These are phyloP conservation scores for Phrynocephalus vlangalii DNA, from an alignment of 2,797 vertebrate genomes.

Conservation along the genomic window DNA sequence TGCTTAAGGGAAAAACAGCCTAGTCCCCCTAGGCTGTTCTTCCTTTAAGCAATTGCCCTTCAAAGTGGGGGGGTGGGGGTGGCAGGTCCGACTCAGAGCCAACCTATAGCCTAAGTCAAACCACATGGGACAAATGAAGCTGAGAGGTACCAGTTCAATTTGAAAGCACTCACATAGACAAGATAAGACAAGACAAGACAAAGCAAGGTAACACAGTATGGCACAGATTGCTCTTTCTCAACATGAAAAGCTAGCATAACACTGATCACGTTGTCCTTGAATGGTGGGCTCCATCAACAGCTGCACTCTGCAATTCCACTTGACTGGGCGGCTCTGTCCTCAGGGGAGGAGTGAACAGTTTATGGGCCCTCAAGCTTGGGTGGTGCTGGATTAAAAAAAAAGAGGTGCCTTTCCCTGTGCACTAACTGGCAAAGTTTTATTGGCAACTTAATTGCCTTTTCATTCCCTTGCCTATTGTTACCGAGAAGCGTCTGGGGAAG, in stretches of 20 bases:
- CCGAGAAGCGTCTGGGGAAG: slow-evolving; percentile 39
- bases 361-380: background rate
- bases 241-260: background rate
- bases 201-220: background rate
- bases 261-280: background rate
- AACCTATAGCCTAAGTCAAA: background rate
- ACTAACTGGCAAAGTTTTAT: slow-evolving; percentile 28
- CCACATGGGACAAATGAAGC: background rate
- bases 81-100: background rate
- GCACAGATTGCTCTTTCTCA: background rate
- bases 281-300: background rate
- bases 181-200: background rate
- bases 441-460: slow-evolving; percentile 47
- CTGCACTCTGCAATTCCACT: background rate
- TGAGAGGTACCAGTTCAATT: background rate
- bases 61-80: background rate
- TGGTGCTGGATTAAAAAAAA: background rate
- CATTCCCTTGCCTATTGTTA: slow-evolving; percentile 50
- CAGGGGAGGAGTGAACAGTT: background rate
- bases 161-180: background rate
- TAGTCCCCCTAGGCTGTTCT: background rate
- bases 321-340: background rate
- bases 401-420: background rate
- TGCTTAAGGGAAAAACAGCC: no score
- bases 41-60: background rate